phyloP scores from a whole-genome alignment of 2,113 vertebrate genomes.

The Hypanus sabinus region DNA sequence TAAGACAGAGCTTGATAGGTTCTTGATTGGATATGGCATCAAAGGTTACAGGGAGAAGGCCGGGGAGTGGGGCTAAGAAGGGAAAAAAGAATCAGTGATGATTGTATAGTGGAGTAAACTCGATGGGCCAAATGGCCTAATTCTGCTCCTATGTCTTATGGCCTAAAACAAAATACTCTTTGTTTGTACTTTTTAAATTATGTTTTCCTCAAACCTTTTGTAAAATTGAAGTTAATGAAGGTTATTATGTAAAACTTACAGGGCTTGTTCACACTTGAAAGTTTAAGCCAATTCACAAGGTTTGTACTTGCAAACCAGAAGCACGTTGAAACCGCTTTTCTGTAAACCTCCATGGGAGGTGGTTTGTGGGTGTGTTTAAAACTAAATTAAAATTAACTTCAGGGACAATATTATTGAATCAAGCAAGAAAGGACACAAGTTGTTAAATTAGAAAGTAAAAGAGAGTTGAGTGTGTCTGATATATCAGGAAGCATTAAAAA shows the following conservation, averaged over 20 bases:
- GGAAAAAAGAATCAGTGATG: no score
- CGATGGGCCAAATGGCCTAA: no score
- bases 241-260: background rate
- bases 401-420: background rate
- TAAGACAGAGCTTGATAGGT: no score
- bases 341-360: background rate
- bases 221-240: no score
- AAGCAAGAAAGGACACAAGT: background rate
- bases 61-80: no score
- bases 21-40: no score
- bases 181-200: background rate
- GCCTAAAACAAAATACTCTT: background rate
- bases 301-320: conserved; percentile 27
- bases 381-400: conserved; percentile 23
- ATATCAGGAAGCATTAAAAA: background rate
- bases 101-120: no score
- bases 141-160: no score
- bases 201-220: background rate
- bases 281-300: conserved; percentile 18
- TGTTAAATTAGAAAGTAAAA: background rate
- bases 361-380: background rate
- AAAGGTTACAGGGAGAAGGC: no score
- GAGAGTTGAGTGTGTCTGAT: background rate
- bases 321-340: conserved; percentile 29
- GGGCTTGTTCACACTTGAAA: background rate